Evolutionary conservation across 2,888 invertebrate genomes (phyloP), one percentile per base, ranked within the genome.

Genomic region (Callyntrura sp.): DNA sequence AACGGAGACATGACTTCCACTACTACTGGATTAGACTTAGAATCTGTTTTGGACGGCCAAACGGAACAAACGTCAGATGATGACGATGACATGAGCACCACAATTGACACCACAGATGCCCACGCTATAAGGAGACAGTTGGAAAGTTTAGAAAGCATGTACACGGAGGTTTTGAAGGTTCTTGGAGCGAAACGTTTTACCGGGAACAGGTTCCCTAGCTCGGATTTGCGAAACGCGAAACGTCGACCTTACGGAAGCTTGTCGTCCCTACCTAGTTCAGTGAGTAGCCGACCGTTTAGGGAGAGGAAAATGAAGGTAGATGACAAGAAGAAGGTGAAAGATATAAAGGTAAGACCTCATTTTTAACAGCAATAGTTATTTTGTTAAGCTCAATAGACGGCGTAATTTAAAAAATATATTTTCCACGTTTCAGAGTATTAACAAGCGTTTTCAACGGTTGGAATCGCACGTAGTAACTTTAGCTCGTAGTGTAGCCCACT

Each of bases 61-160:
- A 95, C 96, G 84, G 96, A 97, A 85, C 93, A 92, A 81, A 93
- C 93, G 12, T 94, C 94, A 91, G 93, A 94, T 93, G 95, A 95
- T 0, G 97, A 97, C 94, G 97, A 96, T 81, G 97, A 97, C 94
- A 95, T 97, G 14, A 97, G 97, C 57, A 97, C 97, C 0, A 94
- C 94, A 5, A 94, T 94, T 79, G 94, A 94, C 78, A 94, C 94
- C 9, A 96, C 96, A 1, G 97, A 97, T 94, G 97, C 97, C 0
- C 95, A 97, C 92, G 97, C 97, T 48, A 97, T 98, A 91, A 95
- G 97, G 28, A 96, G 97, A 91, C 98, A 98, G 94, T 95, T 98
- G 51, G 96, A 97, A 94, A 97, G 97, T 0, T 95, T 98, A 4
- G 98, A 98, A 95, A 96, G 96, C 93, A 98, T 98, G 98, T 98